These are phyloP conservation scores for Prosopocoilus inquinatus DNA, from an alignment of 2,888 invertebrate species.

Conservation along the genomic window DNA sequence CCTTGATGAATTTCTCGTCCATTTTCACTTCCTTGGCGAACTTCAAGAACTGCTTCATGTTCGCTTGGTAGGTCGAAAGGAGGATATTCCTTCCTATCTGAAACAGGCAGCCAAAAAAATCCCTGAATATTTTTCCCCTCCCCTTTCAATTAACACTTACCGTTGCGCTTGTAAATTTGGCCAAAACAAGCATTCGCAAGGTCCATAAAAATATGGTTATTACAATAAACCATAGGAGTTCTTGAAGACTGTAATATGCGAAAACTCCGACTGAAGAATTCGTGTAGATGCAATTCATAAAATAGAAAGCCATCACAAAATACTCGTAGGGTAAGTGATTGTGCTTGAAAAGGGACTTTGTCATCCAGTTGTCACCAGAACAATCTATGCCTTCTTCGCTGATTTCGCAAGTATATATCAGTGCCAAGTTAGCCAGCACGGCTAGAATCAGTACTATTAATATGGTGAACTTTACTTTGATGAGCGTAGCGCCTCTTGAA, in stretches of 20 bases:
- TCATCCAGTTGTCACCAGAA: constrained; percentile 9
- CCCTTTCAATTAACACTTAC: constrained; percentile 11
- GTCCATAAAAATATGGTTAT: constrained; percentile 2
- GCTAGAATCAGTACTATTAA: constrained; percentile 7
- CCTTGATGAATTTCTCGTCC: constrained; percentile 23
- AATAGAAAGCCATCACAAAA: constrained; percentile 7
- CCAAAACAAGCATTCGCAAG: constrained; percentile 7
- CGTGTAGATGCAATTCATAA: constrained; percentile 3
- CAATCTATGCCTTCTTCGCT: constrained; percentile 4
- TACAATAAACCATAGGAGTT: constrained; percentile 6
- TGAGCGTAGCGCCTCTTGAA: constrained; percentile 10
- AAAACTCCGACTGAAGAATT: constrained; percentile 8
- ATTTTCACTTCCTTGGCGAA: constrained; percentile 28
- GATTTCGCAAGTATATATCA: constrained; percentile 12
- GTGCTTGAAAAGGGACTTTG: neutral
- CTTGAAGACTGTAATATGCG: neutral
- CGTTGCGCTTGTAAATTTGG: constrained; percentile 14
- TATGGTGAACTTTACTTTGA: constrained; percentile 10
- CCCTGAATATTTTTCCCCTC: no score
- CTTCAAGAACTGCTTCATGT: constrained; percentile 26
- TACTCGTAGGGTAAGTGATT: neutral
- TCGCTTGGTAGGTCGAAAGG: constrained; percentile 26
- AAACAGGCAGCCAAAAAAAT: constrained; percentile 1
- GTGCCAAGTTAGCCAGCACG: constrained; percentile 5
- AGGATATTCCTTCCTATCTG: constrained; percentile 29